Base-by-base conservation (phyloP, 1,140 invertebrate species). In the Drosophila pseudoobscura region DNA sequence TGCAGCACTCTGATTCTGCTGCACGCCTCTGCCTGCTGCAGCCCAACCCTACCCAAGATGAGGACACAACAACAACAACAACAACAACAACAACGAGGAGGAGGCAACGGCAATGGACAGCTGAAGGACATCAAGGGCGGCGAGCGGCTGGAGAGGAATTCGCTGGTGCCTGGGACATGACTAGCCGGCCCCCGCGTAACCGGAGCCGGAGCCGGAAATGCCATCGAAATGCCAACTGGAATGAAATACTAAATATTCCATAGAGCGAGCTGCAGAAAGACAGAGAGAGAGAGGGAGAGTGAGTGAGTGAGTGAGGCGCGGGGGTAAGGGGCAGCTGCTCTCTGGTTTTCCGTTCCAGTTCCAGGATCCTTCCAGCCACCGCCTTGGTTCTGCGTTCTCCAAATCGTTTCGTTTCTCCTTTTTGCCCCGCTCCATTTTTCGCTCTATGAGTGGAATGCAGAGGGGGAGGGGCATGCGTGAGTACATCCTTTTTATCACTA, bases 401-500 rank as follows among this genome's bases (percentile, higher is more conserved):
- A 39, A 39, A 13, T 13, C 35, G 11, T 39, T 39, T 39, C 35
- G 35, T 39, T 39, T 53, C 24, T 22, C 3, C 13, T 7, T 4
- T 11, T 35, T 22, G 17, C 39, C 11, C 11, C 4, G 4, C 15
- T 26, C 24, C 69, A 44, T 17, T 56, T 49, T 45, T 17, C 35
- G 35, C 35, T 39, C 35, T 39, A 39, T 39, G 35, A 39, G 35
- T 39, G 11, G 35, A 39, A 39, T 13, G 35, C 35, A 39, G 35
- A 39, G 11, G 35, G 35, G 35, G n/a, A 8, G 44, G 15, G 44
- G 43, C 55, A 24, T 31, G n/a, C 20, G 54, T 41, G 53, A 62
- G 49, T 70, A 60, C 59, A 70, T 80, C 61, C 61, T 57, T 68
- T 68, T 80, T 80, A 76, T 79, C 72, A 75, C 60, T 80, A 80